Base-by-base conservation (phyloP, 2,797 vertebrate genomes). In the Hylomyscus alleni region DNA sequence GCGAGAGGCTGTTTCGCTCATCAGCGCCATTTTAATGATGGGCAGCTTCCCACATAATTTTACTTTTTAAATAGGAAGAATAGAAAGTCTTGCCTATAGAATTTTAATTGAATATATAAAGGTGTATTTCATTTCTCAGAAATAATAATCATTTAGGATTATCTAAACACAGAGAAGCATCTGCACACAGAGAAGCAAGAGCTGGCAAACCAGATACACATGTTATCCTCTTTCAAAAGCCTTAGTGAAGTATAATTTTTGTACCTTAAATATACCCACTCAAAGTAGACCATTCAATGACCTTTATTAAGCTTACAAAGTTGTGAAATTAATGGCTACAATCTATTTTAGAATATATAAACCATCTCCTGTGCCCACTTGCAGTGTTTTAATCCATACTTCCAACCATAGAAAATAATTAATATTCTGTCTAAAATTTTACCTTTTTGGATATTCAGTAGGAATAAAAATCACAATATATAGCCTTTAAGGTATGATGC, bases 61-160 rank as follows among this genome's bases (percentile, higher is more conserved):
- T 86, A 95, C 44, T 91, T 77, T 19, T 93, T 78, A 95, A 96
- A 24, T 81, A 47, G 40, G 95, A 94, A 84, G 34, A 94, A 29
- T 88, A 47, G 26, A 96, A 94, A 81, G 52, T 95, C 19, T 89
- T 81, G 29, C n/a, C 47, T 86, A 20, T 80, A 84, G 15, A 93
- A 89, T 93, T 95, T 87, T 89, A 88, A 24, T 84, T 69, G 69
- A 83, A 22, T 90, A 78, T 69, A 17, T 58, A 56, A 62, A 75
- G 40, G 60, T 60, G 34, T 37, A 92, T 92, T 94, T 96, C 95
- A 91, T 94, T 95, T 86, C 54, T 94, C 62, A 75, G 37, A 73
- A 95, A 96, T 80, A n/a, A n/a, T n/a, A n/a, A n/a, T n/a, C n/a
- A n/a, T n/a, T n/a, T n/a, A n/a, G n/a, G n/a, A n/a, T n/a, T n/a